These are phyloP conservation scores for Otus scops DNA, from an alignment of 2,797 vertebrate genomes.

Conservation along the genomic window DNA sequence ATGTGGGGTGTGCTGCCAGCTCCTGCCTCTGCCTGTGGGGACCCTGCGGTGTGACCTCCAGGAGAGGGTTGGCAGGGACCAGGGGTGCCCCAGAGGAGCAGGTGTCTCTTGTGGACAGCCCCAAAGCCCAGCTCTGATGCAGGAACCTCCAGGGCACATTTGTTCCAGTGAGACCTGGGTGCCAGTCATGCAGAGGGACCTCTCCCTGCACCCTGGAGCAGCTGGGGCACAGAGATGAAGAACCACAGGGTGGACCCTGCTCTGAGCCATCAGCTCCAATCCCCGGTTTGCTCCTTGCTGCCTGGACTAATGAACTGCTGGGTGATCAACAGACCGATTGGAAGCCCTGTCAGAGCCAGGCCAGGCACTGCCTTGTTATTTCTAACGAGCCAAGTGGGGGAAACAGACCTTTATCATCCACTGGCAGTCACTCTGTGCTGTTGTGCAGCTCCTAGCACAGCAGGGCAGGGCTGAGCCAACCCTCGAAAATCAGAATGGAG, in stretches of 20 bases:
- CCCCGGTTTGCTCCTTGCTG: background rate
- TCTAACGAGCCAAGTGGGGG: background rate
- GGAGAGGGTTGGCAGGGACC: background rate
- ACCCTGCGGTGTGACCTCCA: rapidly evolving
- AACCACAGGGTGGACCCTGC: background rate
- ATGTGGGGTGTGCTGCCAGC: rapidly evolving
- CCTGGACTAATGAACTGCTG: background rate
- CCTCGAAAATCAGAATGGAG: background rate
- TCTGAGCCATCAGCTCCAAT: background rate
- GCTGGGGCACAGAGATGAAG: background rate
- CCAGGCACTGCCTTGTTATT: background rate
- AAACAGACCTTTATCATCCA: background rate
- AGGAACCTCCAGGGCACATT: background rate
- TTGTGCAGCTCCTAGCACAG: background rate
- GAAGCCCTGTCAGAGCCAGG: constrained; percentile 1
- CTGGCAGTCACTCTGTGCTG: background rate
- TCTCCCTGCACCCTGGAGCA: background rate
- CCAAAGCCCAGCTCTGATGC: background rate
- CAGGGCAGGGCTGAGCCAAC: background rate
- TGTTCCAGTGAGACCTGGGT: background rate
- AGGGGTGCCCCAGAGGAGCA: rapidly evolving
- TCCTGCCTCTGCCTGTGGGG: background rate
- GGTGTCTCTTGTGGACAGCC: background rate
- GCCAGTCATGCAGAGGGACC: too few species aligned
- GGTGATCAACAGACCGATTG: background rate